A percentile compares a stretch with the other conserved stretches of the same genome.
Conservation (phyloP, 2,797 vertebrate genomes). For the Leptoclinus maculatus region DNA sequence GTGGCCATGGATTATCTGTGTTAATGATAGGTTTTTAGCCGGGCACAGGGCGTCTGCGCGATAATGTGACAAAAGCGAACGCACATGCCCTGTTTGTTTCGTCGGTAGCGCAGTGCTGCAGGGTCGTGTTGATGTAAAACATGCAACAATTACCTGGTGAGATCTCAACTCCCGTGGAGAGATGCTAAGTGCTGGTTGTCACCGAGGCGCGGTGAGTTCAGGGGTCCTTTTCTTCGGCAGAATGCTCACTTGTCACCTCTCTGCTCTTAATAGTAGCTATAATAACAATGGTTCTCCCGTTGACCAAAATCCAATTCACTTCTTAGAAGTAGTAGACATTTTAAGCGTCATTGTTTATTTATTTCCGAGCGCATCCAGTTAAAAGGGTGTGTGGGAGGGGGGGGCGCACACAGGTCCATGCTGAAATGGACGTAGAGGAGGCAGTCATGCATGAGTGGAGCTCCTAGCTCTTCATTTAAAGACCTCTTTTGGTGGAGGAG, state of each 20-base stretch:
- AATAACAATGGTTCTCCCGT: constrained; percentile 62
- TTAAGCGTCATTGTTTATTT: constrained; percentile 39
- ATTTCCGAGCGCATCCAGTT: constrained; percentile 20
- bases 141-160: constrained; percentile 79
- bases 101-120: constrained; percentile 9
- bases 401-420: constrained; percentile 30
- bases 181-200: constrained; percentile 74
- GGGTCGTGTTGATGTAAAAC: constrained; percentile 80
- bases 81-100: constrained; percentile 39
- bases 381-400: background rate
- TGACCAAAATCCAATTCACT: constrained; percentile 61
- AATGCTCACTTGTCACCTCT: constrained; percentile 66
- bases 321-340: constrained; percentile 29
- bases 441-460: constrained; percentile 72
- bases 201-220: constrained; percentile 69
- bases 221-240: constrained; percentile 58
- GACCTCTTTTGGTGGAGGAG: constrained; percentile 59
- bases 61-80: constrained; percentile 36
- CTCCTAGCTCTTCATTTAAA: constrained; percentile 77
- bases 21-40: constrained; percentile 69
- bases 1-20: constrained; percentile 63
- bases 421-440: constrained; percentile 55
- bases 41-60: constrained; percentile 40
- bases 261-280: constrained; percentile 49
- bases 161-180: constrained; percentile 69